Evolutionary conservation across 1,140 invertebrate genomes (phyloP).

Genomic region (Drosophila funebris): DNA sequence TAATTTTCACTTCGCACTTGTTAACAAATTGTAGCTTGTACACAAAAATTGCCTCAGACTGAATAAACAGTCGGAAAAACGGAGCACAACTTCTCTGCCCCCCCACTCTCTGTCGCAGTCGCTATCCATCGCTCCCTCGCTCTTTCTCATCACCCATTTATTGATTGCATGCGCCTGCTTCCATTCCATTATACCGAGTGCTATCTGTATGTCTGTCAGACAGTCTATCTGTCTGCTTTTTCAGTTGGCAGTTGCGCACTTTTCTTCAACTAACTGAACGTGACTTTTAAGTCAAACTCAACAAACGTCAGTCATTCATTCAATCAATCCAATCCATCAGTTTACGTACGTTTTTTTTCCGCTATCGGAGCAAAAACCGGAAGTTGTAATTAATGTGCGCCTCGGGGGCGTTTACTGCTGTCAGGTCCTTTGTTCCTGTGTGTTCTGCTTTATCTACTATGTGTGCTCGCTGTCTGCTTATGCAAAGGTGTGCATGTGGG

Average conservation of each 20-base stretch:
- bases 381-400: slow-evolving; percentile 79
- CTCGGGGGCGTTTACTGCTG: slow-evolving; percentile 65
- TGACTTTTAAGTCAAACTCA: slow-evolving; percentile 70
- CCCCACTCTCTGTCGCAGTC: background rate
- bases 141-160: slow-evolving; percentile 26
- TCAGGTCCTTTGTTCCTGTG: slow-evolving; percentile 1
- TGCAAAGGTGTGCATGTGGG: background rate
- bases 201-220: background rate
- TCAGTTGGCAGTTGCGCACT: slow-evolving; percentile 47
- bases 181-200: background rate
- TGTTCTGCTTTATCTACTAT: slow-evolving; percentile 5
- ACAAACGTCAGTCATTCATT: slow-evolving; percentile 36
- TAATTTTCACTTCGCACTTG: slow-evolving; percentile 67
- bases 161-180: slow-evolving; percentile 21
- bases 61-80: slow-evolving; percentile 20
- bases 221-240: slow-evolving; percentile 13
- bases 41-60: slow-evolving; percentile 39
- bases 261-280: slow-evolving; percentile 45
- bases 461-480: background rate
- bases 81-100: background rate
- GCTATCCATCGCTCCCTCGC: background rate
- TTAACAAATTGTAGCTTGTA: slow-evolving; percentile 72
- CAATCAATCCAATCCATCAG: slow-evolving; percentile 64
- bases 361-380: slow-evolving; percentile 52
- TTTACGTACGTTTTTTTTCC: slow-evolving; percentile 23